Evolutionary conservation across 92 coral and sea anemone genomes (phyloP).

Genomic region (Porites divaricata): DNA sequence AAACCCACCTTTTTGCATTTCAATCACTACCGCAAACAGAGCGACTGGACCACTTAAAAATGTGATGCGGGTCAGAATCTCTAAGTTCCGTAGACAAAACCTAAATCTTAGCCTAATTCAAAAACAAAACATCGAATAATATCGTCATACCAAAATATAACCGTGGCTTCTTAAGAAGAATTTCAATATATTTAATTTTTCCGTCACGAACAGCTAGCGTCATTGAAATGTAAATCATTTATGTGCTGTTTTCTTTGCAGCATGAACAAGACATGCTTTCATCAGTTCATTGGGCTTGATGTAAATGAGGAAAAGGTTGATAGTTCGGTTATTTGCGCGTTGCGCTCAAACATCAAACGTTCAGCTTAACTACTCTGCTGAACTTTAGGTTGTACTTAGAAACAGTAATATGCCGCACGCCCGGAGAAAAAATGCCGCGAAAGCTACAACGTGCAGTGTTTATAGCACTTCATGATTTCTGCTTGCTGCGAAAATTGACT

Average conservation of each 20-base stretch:
- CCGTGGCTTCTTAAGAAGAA: background rate
- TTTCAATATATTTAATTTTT: slow-evolving; percentile 22
- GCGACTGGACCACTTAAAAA: background rate
- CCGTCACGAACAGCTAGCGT: background rate
- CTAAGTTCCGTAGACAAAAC: background rate
- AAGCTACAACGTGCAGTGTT: too few species aligned
- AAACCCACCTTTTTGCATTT: background rate
- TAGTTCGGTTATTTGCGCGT: background rate
- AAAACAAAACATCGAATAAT: slow-evolving; percentile 29
- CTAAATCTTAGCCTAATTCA: background rate
- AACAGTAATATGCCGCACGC: background rate
- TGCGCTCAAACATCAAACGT: background rate
- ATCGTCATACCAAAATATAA: background rate
- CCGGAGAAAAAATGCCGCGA: background rate
- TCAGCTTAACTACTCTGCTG: background rate
- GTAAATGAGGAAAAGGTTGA: background rate
- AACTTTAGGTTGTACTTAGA: background rate
- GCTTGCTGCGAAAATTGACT: background rate
- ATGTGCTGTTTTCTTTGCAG: background rate
- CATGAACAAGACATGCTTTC: background rate
- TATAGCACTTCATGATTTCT: too few species aligned
- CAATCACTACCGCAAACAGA: background rate
- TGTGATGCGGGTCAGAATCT: background rate
- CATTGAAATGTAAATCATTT: slow-evolving; percentile 12
- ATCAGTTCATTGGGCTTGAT: background rate